A percentile compares a stretch with the other conserved stretches of the same genome.
Evolutionary conservation across 2,113 vertebrate species (phyloP).

Genomic region (Mionectes macconnelli): DNA sequence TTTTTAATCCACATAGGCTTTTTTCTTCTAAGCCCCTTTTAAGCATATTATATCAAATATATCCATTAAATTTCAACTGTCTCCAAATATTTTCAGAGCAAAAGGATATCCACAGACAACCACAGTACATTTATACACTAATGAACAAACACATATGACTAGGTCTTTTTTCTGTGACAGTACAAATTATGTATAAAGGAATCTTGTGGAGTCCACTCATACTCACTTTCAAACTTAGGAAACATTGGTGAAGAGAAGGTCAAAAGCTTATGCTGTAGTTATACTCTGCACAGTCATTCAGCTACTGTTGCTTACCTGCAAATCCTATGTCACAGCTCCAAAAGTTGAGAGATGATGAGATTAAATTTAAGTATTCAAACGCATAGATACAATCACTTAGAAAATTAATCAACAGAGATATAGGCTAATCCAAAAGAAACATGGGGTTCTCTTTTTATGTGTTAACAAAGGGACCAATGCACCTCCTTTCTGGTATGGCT

Average conservation of each 20-base stretch:
- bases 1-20: neutral
- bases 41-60: neutral
- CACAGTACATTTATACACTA: neutral
- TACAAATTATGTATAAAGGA: neutral
- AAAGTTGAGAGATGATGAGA: neutral
- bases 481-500: neutral
- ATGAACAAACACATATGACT: neutral
- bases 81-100: neutral
- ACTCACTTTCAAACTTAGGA: neutral
- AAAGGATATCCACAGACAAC: neutral
- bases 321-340: neutral
- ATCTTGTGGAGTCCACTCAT: neutral
- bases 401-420: fast-evolving
- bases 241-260: neutral
- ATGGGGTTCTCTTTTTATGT: neutral
- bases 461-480: neutral
- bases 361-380: neutral
- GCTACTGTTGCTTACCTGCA: neutral
- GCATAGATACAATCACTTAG: neutral
- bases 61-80: neutral
- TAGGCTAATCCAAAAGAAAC: neutral
- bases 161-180: neutral
- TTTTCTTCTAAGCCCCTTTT: neutral
- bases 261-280: neutral
- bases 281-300: neutral